These are phyloP conservation scores for Acleris cristana DNA, from an alignment of 2,888 invertebrate genomes.

Conservation along the genomic window DNA sequence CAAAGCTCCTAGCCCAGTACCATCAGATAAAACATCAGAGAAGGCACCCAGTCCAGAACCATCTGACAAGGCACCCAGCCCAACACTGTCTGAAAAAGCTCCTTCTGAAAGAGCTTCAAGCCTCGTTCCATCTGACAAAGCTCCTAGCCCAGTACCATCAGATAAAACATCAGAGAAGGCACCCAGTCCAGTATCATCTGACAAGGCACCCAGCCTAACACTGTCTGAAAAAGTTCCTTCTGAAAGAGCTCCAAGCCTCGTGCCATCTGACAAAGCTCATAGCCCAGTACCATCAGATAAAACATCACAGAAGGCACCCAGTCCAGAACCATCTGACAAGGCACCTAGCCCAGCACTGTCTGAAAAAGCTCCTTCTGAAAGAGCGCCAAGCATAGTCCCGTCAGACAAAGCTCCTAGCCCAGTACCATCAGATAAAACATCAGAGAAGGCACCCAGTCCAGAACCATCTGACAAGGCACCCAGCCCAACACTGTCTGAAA, in stretches of 20 bases:
- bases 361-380: no score
- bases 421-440: background rate
- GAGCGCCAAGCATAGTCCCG: background rate
- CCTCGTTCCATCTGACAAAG: slow-evolving; percentile 13
- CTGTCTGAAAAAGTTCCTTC: background rate
- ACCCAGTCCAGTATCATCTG: background rate
- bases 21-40: slow-evolving; percentile 13
- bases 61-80: no score
- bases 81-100: no score
- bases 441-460: background rate
- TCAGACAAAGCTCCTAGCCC: slow-evolving; percentile 26
- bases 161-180: slow-evolving; percentile 12
- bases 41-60: slow-evolving; percentile 3
- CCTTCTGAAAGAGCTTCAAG: background rate
- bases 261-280: background rate
- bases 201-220: slow-evolving; percentile 31
- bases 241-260: slow-evolving; percentile 12
- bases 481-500: background rate
- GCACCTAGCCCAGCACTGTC: no score
- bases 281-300: slow-evolving; percentile 25
- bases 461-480: background rate
- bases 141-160: background rate
- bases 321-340: no score
- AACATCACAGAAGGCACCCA: no score
- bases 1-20: background rate